Evolutionary conservation across 92 coral and sea anemone genomes (phyloP).

Genomic region (Umimayanthus chanpuru): DNA sequence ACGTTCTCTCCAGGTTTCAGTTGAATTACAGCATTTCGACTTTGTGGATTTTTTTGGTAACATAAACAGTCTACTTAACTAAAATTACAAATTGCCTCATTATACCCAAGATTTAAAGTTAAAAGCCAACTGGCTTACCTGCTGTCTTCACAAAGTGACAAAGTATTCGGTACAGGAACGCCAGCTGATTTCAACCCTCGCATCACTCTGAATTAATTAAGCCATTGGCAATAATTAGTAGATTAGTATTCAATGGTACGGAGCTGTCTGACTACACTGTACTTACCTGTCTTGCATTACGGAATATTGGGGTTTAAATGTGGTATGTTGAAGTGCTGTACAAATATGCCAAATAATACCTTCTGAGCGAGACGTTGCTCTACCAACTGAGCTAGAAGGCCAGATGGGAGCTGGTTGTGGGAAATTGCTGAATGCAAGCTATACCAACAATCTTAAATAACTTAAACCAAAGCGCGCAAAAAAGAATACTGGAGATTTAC

Average conservation of each 20-base stretch:
- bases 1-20: neutral
- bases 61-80: neutral
- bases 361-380: no score
- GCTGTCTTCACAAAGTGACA: constrained; percentile 84
- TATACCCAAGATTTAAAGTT: neutral
- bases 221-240: neutral
- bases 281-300: no score
- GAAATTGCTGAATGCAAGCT: no score
- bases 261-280: no score
- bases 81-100: neutral
- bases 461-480: neutral
- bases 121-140: constrained; percentile 43
- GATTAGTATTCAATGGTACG: neutral
- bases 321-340: no score
- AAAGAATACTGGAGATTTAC: neutral
- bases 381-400: no score
- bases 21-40: neutral
- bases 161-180: constrained; percentile 90
- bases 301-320: no score
- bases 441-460: no score
- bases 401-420: no score
- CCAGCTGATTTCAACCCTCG: constrained; percentile 87
- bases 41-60: neutral
- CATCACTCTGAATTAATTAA: constrained; percentile 73
- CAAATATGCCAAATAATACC: no score